phyloP scores from a whole-genome alignment of 2,797 vertebrate genomes.

The Coendou prehensilis region DNA sequence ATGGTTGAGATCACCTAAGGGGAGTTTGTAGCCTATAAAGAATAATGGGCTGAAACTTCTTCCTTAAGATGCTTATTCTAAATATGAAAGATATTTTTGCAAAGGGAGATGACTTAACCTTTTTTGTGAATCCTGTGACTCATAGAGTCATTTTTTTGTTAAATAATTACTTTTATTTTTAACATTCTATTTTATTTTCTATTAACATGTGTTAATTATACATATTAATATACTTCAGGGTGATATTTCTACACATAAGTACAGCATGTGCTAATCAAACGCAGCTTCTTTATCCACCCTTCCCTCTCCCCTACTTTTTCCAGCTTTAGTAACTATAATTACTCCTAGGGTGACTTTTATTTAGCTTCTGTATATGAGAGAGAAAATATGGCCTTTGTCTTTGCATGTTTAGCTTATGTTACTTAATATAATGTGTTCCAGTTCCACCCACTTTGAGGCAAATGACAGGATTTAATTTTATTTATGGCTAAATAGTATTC shows the following conservation, averaged over 20 bases:
- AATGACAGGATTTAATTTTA: background rate
- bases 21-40: background rate
- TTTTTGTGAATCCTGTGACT: background rate
- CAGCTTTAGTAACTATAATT: background rate
- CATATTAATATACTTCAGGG: background rate
- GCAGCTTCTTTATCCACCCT: background rate
- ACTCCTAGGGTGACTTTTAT: background rate
- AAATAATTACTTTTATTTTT: background rate
- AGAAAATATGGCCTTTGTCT: background rate
- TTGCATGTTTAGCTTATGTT: background rate
- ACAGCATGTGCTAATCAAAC: background rate
- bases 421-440: background rate
- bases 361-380: background rate
- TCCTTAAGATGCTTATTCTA: background rate
- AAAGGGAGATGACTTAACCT: background rate
- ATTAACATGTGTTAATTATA: background rate
- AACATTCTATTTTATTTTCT: background rate
- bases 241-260: background rate
- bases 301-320: background rate
- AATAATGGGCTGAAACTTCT: background rate
- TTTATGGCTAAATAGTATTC: background rate
- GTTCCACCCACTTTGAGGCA: background rate
- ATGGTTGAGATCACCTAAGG: background rate
- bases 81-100: background rate
- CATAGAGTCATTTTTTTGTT: background rate